Evolutionary conservation across 2,797 vertebrate genomes (phyloP), one percentile per base, ranked within the genome.

Genomic region (Eremophila alpestris): DNA sequence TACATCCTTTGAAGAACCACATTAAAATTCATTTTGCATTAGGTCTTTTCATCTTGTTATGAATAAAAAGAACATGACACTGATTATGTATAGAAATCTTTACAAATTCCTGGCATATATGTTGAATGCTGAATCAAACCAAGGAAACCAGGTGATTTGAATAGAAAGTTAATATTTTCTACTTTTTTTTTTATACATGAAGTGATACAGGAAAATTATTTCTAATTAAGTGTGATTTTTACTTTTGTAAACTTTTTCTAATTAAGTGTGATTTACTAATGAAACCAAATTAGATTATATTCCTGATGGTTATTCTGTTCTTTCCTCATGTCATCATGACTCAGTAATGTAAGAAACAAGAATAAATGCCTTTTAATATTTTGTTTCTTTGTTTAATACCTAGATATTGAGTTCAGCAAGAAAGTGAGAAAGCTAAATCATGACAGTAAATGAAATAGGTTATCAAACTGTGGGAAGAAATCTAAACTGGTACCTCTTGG

Each of bases 21-120:
- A 85, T 77, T 87, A 87, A 92, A 90, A 94, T 90, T 89, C 24
- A 43, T 79, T 93, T 92, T 89, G 10, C 27, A 89, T 83, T 34
- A 74, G 34, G 26, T 77, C 46, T 23, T 80, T 96, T 56, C 46
- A 23, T 43, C 22, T 13, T 55, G 9, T 43, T 64, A 49, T 16
- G 30, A 93, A 80, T 80, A 79, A 84, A 83, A 80, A 63, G 10
- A 62, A 7, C 32, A 29, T 63, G 48, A 77, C 24, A 56, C 19
- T 51, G 32, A 64, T 74, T 70, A 52, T 1, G 2, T 48, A 49
- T 10, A 76, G 41, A 92, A 82, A 77, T 84, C 12, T 79, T 68
- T n/a, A 49, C 8, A 77, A 82, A 89, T 80, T 59, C 24, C 34
- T 80, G 27, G 22, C 16, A 22, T 32, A 70, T 45, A 70, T 41